These are phyloP conservation scores for Orestias chungarensis DNA, from an alignment of 2,797 vertebrate genomes.

Conservation along the genomic window DNA sequence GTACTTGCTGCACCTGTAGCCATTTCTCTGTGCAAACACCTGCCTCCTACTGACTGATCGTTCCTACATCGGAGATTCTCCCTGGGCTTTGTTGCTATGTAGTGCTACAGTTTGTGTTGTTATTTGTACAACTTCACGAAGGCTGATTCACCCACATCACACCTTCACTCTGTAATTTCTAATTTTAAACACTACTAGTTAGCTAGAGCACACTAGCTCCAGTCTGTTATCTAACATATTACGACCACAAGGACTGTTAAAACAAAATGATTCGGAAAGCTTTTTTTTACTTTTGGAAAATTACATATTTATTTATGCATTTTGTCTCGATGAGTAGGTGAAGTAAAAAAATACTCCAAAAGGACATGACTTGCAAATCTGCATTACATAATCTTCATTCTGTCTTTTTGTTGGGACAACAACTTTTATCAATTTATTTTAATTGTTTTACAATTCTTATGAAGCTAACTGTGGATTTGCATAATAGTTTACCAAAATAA, in stretches of 20 bases:
- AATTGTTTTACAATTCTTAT: neutral
- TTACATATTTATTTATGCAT: constrained; percentile 10
- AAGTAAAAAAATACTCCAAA: constrained; percentile 41
- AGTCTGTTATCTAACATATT: constrained; percentile 3
- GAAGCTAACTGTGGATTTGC: neutral
- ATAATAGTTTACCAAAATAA: neutral
- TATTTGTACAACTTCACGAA: constrained; percentile 38
- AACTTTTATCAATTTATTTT: no score
- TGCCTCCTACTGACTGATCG: constrained; percentile 51
- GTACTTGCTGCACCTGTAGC: constrained; percentile 56
- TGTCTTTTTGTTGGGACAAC: constrained; percentile 29
- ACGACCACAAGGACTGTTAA: neutral
- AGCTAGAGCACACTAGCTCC: constrained; percentile 8
- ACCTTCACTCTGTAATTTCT: constrained; percentile 38
- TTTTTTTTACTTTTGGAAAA: neutral
- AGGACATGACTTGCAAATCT: constrained; percentile 55
- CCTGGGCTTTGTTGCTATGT: constrained; percentile 49
- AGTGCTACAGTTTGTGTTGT: constrained; percentile 47
- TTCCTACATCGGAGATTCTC: constrained; percentile 50
- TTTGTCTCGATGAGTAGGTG: constrained; percentile 11
- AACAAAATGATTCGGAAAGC: neutral
- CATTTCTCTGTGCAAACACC: constrained; percentile 48
- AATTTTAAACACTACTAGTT: constrained; percentile 42
- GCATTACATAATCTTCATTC: constrained; percentile 44
- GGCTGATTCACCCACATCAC: constrained; percentile 50